Conservation (phyloP, 2,797 vertebrate genomes). For the Syndactyla subalaris region DNA sequence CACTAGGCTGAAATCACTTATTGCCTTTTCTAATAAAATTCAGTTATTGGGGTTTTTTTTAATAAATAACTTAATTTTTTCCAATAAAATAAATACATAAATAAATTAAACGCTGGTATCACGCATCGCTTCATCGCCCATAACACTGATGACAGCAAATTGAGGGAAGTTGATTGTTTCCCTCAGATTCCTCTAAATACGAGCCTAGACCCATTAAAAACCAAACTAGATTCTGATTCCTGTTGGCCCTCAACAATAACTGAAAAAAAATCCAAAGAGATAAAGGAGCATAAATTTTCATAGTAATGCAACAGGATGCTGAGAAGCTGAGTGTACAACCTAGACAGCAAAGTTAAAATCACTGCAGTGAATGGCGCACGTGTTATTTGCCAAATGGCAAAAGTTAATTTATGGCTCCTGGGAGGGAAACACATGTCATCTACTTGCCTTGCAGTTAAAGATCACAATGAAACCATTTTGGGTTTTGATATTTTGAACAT, state of each 20-base stretch:
- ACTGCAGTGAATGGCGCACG: background rate
- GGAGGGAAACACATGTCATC: rapidly evolving
- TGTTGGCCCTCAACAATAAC: background rate
- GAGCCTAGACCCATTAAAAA: background rate
- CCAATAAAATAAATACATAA: too few relatives aligned
- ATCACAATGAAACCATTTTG: background rate
- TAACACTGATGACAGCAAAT: background rate
- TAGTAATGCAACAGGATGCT: background rate
- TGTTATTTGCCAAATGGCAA: background rate
- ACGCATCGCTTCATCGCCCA: too few relatives aligned
- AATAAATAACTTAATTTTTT: too few relatives aligned
- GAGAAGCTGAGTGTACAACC: background rate
- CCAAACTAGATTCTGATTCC: background rate
- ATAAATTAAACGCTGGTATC: too few relatives aligned
- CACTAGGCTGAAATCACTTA: too few relatives aligned
- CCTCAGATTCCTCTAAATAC: background rate
- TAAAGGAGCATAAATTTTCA: background rate
- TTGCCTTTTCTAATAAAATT: too few relatives aligned
- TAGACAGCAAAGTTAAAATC: background rate
- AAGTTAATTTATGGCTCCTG: background rate
- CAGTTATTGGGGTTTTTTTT: too few relatives aligned
- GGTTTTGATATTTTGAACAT: background rate
- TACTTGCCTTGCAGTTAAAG: background rate
- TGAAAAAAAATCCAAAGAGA: background rate
- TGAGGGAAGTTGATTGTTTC: background rate